Base-by-base conservation (phyloP, 37 sponge, comb jelly and placozoan species). In the Bolinopsis microptera region DNA sequence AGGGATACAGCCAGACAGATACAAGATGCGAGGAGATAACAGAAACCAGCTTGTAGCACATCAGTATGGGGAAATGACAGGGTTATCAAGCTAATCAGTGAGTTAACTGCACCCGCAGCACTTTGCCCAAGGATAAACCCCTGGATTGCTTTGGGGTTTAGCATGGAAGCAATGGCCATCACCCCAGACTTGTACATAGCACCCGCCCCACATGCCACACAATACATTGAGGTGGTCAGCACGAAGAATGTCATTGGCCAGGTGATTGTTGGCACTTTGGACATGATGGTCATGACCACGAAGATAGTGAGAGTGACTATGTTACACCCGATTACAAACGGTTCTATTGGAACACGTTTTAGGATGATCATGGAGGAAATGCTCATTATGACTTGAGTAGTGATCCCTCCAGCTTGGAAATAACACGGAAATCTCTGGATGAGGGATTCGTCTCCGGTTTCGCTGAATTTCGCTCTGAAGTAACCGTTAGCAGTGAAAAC, bases 381-480 rank as follows among this genome's bases (percentile, higher is more conserved):
- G 26, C 31, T 72, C 31, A 72, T 28, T 8, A 21, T 3, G 18
- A 72, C 75, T 30, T n/a, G 27, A 72, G 31, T 5, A 3, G n/a
- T 72, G 27, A 72, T 72, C 13, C 75, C 75, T 28, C 75, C 75
- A 72, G 31, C 5, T 28, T 72, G 75, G 75, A 72, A 72, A n/a
- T 72, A 72, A n/a, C 75, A 24, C 13, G 31, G 75, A n/a, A 30
- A 72, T 8, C 18, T 72, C 22, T 72, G 2, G 31, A 72, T n/a
- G 75, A 72, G 5, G 22, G 5, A 2, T n/a, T 72, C 31, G 31
- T 72, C 26, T 3, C 26, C 26, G 3, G 31, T 72, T 21, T 72
- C 75, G 5, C 31, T 72, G 26, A 30, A 72, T n/a, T 72, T 72
- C 75, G 27, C 31, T 3, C 31, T 72, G 75, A 72, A 72, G 31